These are phyloP conservation scores for Actinopyga echinites DNA, from an alignment of 53 echinoderm and acorn worm genomes.

Conservation along the genomic window DNA sequence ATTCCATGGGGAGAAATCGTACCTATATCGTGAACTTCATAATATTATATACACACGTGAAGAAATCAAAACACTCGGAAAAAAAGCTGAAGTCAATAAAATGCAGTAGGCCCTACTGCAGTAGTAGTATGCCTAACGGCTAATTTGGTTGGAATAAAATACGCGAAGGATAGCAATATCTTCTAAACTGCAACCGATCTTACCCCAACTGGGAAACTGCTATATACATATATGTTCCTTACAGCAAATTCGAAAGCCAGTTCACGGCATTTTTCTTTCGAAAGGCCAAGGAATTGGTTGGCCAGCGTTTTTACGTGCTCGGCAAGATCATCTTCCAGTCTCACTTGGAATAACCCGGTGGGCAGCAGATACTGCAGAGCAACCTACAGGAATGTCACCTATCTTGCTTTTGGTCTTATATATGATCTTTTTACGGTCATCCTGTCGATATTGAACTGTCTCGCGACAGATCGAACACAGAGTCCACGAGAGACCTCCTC, in stretches of 20 bases:
- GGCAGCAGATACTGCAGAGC: neutral
- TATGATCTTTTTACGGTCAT: conserved; percentile 1
- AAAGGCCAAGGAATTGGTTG: conserved; percentile 15
- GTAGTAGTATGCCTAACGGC: too few species aligned
- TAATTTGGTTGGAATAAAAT: too few species aligned
- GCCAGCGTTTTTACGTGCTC: neutral
- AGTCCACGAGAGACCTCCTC: conserved; percentile 5
- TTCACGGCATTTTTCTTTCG: neutral
- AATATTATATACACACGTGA: too few species aligned
- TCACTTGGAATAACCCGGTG: neutral
- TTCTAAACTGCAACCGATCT: too few species aligned
- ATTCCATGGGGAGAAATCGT: too few species aligned
- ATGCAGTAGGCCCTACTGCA: too few species aligned
- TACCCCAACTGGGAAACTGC: too few species aligned
- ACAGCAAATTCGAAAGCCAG: conserved; percentile 15
- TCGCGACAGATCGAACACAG: neutral
- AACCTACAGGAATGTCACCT: neutral
- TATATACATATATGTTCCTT: neutral
- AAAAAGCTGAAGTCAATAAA: too few species aligned
- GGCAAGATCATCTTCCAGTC: neutral
- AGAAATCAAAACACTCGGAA: too few species aligned
- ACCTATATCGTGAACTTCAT: too few species aligned
- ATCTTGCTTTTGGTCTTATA: neutral
- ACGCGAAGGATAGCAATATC: too few species aligned
- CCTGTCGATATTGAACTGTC: neutral